Base-by-base conservation (phyloP, 2,888 invertebrate species). In the Dioctria rufipes region DNA sequence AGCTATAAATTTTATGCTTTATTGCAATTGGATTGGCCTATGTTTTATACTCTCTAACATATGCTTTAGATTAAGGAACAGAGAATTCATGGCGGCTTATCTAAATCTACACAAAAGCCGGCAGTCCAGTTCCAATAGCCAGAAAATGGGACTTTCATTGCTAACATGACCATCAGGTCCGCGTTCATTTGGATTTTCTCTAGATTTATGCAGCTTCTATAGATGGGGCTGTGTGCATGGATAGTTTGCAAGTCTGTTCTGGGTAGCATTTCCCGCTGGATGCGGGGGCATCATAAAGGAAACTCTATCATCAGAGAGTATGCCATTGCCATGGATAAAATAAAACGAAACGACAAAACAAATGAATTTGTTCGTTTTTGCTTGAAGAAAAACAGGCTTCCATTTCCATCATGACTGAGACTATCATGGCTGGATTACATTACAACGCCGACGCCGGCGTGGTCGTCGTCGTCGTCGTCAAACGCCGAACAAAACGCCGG, bases 81-180 rank as follows among this genome's bases (percentile, higher is more conserved):
- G 25, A 25, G 54, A 67, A 67, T 37, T 69, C 39, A 51, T 65
- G 61, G 61, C 3, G 51, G 69, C 51, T 69, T 51, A 69, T 69
- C 51, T 69, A 11, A 25, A 25, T 25, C 25, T 25, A 25, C 25
- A 25, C 25, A 25, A 37, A 49, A 9, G 37, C 51, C 49, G 43
- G 43, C 51, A 51, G 25, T 25, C 25, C 25, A 25, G n/a, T n/a
- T n/a, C 69, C 69, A 51, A 11, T 39, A 69, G 49, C 49, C 51
- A 69, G n/a, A 9, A 69, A 46, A 37, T 5, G 51, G 9, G 51
- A 69, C 37, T 51, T 51, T 9, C 40, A 40, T 42, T 54, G 51
- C 8, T 46, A n/a, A 69, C 49, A 69, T 69, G 40, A 51, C 69
- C 69, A 69, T 69, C 69, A 69, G 39, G 51, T 51, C 39, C 42